Evolutionary conservation across 2,888 invertebrate species (phyloP).

Genomic region (Machimus rusticus): DNA sequence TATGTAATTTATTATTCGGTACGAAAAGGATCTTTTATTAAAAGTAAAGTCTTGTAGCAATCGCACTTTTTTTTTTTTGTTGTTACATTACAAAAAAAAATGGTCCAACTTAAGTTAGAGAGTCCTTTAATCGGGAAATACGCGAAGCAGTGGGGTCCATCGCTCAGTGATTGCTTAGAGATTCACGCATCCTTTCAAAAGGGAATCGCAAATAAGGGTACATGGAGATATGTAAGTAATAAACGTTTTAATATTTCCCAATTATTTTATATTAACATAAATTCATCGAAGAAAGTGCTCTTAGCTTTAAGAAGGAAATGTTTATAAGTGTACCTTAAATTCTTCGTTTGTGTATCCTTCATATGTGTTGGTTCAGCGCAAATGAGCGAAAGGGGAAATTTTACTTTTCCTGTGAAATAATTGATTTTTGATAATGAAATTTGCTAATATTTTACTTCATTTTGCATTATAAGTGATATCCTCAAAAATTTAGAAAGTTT

Average conservation of each 20-base stretch:
- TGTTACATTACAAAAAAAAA: conserved; percentile 7
- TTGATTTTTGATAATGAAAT: not conserved
- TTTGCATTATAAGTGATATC: not conserved
- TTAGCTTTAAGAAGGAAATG: not conserved
- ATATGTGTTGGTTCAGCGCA: not conserved
- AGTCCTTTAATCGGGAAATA: conserved; percentile 52
- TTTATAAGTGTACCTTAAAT: not conserved
- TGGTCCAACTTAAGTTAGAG: conserved; percentile 53
- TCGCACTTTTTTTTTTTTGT: not conserved
- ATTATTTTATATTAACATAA: not conserved
- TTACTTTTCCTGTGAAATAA: not conserved
- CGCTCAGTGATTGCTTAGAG: conserved; percentile 54
- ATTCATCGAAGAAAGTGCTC: not conserved
- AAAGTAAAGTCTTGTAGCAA: not conserved
- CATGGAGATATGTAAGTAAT: conserved; percentile 53
- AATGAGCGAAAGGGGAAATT: not conserved
- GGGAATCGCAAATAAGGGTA: conserved; percentile 54
- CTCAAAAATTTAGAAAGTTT: too few species aligned
- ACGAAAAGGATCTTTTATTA: not conserved
- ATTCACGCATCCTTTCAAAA: conserved; percentile 52
- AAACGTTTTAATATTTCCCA: not conserved
- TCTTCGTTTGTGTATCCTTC: not conserved
- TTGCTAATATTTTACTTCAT: not conserved
- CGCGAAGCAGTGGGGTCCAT: conserved; percentile 53
- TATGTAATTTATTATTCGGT: conserved; percentile 3